These are phyloP conservation scores for Montipora sp. DNA, from an alignment of 64 coral and sea anemone genomes.

Conservation along the genomic window DNA sequence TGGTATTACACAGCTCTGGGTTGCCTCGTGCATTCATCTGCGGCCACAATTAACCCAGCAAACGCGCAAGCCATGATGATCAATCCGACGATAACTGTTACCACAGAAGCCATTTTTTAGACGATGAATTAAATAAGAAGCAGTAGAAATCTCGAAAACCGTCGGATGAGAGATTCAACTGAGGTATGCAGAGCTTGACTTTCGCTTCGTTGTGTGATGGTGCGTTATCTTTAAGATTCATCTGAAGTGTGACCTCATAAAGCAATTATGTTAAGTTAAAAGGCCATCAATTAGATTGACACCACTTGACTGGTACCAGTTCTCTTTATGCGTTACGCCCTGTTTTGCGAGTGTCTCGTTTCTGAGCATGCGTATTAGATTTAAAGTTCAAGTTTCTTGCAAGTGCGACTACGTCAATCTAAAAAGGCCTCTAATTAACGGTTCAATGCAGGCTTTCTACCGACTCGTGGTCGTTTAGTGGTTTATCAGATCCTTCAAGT, in stretches of 20 bases:
- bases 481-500: no score
- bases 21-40: slow-evolving; percentile 71
- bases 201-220: background rate
- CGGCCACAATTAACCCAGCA: slow-evolving; percentile 78
- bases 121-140: background rate
- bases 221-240: background rate
- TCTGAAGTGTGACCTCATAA: slow-evolving; percentile 40
- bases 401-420: no score
- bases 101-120: slow-evolving; percentile 19
- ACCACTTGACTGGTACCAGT: slow-evolving; percentile 11
- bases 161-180: no score
- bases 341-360: background rate
- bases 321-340: background rate
- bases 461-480: no score
- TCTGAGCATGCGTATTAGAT: no score
- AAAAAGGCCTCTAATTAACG: no score
- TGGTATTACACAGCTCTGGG: slow-evolving; percentile 13
- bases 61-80: slow-evolving; percentile 71
- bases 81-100: slow-evolving; percentile 68
- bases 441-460: no score
- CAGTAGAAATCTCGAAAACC: background rate
- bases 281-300: slow-evolving; percentile 3
- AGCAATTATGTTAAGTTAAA: slow-evolving; percentile 25
- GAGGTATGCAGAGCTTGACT: background rate
- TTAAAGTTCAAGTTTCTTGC: no score